Evolutionary conservation across 2,797 vertebrate genomes (phyloP), one percentile per base, ranked within the genome.

Genomic region (Catharus ustulatus): DNA sequence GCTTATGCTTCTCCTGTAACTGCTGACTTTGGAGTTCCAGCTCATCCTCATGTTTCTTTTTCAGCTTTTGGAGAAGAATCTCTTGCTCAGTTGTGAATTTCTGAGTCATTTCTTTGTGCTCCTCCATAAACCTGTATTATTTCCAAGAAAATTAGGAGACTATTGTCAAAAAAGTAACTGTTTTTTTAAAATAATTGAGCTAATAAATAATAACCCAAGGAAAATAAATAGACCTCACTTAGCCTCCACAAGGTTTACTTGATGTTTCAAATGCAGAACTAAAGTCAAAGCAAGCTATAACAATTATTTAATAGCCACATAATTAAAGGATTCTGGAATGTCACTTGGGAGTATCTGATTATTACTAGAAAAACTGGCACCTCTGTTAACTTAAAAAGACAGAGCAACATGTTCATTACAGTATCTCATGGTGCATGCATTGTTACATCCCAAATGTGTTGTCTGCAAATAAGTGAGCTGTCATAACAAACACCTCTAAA

Each of bases 71-170:
- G n/a, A 99, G 94, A 89, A 97, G 94, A 36, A 87, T 51, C 58
- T 98, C 98, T 94, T 97, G 98, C 59, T 98, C 98, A n/a, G 94
- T 93, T 7, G 93, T 73, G 36, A 98, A 97, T 74, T 94, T 93
- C 89, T 98, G 95, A 86, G 98, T 97, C 93, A 98, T 77, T 22
- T 79, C 84, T 46, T 96, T 94, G 73, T 97, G 98, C 55, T 99
- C 98, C 51, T 98, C 97, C 71, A 98, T 95, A 94, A 98, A 98
- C 92, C 99, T 99, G 71, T 55, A 52, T 40, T 21, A 89, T 95
- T 90, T 77, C 30, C 76, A 93, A 72, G 71, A 81, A 77, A 91
- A 38, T 74, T n/a, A 92, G 30, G 80, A 66, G 40, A 81, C 34
- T 57, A 14, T 9, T 36, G 51, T 84, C 18, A 90, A 72, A 86